Base-by-base conservation (phyloP, 1,140 invertebrate species). In the Musca vetustissima region DNA sequence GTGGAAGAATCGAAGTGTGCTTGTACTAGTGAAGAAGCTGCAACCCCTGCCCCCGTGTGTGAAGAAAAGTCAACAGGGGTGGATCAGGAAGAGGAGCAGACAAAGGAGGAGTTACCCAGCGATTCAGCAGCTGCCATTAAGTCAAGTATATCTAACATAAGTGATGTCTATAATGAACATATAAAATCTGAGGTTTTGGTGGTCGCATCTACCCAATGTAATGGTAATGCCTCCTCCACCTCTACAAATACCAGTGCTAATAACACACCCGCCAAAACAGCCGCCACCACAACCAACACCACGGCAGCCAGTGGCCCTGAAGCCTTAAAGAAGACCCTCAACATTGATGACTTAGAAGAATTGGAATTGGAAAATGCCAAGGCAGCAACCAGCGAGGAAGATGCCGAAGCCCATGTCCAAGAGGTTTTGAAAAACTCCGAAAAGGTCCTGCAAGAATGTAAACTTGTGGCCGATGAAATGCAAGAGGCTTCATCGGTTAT, bases 371-470 rank as follows among this genome's bases (percentile, higher is more conserved):
- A 73, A 48, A 77, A 73, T 0, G 73, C 70, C 66, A 79, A 80
- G 72, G 72, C 76, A 66, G 67, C n/a, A n/a, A n/a, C 75, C 17
- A 72, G 73, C 66, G 61, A 71, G 7, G 64, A 76, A 17, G 76
- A 78, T 68, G 86, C 86, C 9, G 83, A 87, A 71, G 86, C 88
- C 53, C 87, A 89, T 71, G 85, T 89, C 68, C 83, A 85, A 66
- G 86, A 88, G 67, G 88, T 87, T 66, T 75, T 88, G 9, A 80
- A 85, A 19, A 86, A 85, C 70, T 87, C 84, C 11, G 88, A 89
- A 65, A 87, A 87, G 72, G 81, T 86, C 4, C 69, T 89, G 14
- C 80, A 85, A 43, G 77, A 85, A 32, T 83, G 83, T 70, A 82
- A 82, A 69, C 65, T 78, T 69, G 70, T 70, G 6, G 74, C 76